phyloP scores from a whole-genome alignment of 2,797 vertebrate species.

The Morus bassanus region DNA sequence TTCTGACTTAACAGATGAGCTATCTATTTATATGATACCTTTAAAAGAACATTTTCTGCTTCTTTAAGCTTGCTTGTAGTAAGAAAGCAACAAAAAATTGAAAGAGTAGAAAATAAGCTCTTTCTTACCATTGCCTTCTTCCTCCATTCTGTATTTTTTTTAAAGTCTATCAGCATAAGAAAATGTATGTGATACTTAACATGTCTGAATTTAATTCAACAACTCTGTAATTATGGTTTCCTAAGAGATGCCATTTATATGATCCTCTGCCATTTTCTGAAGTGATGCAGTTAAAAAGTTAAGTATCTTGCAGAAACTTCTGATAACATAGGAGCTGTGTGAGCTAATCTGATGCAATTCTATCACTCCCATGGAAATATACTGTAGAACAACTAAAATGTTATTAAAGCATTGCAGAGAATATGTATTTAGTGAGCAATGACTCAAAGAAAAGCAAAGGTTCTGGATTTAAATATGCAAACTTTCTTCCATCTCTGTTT shows the following conservation, averaged over 20 bases:
- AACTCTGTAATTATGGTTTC: neutral
- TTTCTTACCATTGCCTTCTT: neutral
- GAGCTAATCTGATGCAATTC: neutral
- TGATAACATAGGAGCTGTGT: neutral
- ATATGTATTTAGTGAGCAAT: neutral
- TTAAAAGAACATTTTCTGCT: conserved; percentile 49
- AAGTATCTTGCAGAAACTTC: neutral
- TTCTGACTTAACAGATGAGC: conserved; percentile 57
- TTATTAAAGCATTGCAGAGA: neutral
- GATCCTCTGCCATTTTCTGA: conserved; percentile 11
- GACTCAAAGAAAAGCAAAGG: neutral
- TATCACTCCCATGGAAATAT: neutral
- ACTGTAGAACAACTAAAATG: neutral
- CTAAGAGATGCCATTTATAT: conserved; percentile 33
- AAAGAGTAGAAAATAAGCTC: neutral
- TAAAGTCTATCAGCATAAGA: neutral
- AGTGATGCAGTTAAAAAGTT: conserved; percentile 17
- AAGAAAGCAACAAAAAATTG: neutral
- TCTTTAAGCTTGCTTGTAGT: neutral
- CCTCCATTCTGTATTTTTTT: neutral
- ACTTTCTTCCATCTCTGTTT: neutral
- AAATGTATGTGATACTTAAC: neutral
- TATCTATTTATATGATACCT: conserved; percentile 26
- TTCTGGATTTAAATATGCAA: neutral
- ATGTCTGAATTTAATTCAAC: neutral